Evolutionary conservation across 2,888 invertebrate genomes (phyloP).

Genomic region (Platycnemis pennipes): DNA sequence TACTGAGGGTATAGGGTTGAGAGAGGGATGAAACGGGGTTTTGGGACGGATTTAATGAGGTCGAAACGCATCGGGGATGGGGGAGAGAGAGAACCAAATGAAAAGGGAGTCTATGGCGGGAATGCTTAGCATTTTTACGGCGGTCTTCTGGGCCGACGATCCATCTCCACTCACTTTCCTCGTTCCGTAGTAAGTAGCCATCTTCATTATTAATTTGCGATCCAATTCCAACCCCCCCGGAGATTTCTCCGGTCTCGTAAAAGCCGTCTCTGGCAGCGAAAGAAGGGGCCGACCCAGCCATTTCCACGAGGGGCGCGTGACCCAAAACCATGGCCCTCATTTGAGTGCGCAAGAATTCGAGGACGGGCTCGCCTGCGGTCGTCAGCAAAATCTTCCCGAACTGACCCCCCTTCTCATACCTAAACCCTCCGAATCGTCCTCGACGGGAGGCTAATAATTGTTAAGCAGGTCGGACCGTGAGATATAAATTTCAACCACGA

Average conservation of each 20-base stretch:
- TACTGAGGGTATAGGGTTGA: background rate
- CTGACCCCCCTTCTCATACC: too few relatives aligned
- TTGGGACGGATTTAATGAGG: background rate
- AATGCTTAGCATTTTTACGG: background rate
- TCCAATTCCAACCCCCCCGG: background rate
- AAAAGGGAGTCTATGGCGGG: background rate
- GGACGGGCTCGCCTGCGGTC: too few relatives aligned
- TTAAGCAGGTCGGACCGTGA: too few relatives aligned
- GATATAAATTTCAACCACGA: too few relatives aligned
- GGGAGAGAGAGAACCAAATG: background rate
- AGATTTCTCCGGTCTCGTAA: background rate
- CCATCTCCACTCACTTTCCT: slow-evolving; percentile 8
- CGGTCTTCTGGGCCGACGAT: background rate
- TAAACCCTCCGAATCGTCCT: too few relatives aligned
- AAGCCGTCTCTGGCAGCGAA: background rate
- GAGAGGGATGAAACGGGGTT: background rate
- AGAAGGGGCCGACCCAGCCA: background rate
- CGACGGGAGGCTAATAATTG: too few relatives aligned
- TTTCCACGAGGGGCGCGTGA: background rate
- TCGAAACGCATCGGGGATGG: background rate
- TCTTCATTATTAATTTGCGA: slow-evolving; percentile 1
- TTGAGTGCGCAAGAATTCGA: too few relatives aligned
- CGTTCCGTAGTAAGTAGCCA: background rate
- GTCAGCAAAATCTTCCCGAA: too few relatives aligned
- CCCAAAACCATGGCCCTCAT: background rate